These are phyloP conservation scores for Volucella zonaria DNA, from an alignment of 2,888 invertebrate species.

Conservation along the genomic window DNA sequence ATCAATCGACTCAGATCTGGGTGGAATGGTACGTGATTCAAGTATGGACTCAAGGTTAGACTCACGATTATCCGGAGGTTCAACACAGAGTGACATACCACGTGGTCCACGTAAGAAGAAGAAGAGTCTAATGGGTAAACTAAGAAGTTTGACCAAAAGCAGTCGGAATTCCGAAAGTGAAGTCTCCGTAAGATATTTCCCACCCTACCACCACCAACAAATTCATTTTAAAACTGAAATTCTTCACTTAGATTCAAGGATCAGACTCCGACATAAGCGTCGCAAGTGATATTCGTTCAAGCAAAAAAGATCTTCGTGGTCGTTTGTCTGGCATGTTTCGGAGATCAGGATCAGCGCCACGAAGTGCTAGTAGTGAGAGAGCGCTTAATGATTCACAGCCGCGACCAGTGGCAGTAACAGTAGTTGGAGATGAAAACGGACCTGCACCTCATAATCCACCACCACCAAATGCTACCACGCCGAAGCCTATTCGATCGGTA, in stretches of 20 bases:
- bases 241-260: conserved; percentile 83
- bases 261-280: conserved; percentile 89
- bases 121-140: conserved; percentile 91
- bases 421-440: conserved; percentile 81
- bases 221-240: not conserved
- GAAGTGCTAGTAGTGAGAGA: conserved; percentile 85
- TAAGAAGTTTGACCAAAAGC: conserved; percentile 93
- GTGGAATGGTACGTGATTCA: conserved; percentile 88
- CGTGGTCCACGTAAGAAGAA: conserved; percentile 88
- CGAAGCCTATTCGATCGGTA: conserved; percentile 81
- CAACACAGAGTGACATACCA: conserved; percentile 92
- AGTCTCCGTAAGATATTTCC: conserved; percentile 79
- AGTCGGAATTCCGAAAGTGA: conserved; percentile 83
- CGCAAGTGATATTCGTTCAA: conserved; percentile 85
- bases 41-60: conserved; percentile 86
- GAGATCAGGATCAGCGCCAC: conserved; percentile 86
- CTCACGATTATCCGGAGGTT: conserved; percentile 92
- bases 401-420: conserved; percentile 84
- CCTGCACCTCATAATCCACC: conserved; percentile 80
- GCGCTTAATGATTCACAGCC: conserved; percentile 80
- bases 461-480: conserved; percentile 80
- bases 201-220: no score
- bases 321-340: conserved; percentile 93
- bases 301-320: conserved; percentile 90
- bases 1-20: conserved; percentile 88